These are phyloP conservation scores for Diplodus puntazzo DNA, from an alignment of 2,797 vertebrate genomes.

Conservation along the genomic window DNA sequence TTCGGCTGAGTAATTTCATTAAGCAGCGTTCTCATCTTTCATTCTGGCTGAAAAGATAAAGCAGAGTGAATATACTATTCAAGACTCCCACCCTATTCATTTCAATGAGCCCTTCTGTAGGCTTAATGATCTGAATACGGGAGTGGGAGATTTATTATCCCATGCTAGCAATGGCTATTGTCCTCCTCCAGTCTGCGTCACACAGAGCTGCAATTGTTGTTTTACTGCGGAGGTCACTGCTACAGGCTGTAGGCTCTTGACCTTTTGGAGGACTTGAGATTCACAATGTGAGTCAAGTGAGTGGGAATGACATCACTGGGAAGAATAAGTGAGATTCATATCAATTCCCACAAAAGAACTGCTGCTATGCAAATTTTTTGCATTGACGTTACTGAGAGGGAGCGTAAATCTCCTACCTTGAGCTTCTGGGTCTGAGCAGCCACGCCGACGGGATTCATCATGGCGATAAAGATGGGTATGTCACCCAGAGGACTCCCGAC, in stretches of 20 bases:
- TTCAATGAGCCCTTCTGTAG: slow-evolving; percentile 61
- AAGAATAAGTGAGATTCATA: slow-evolving; percentile 13
- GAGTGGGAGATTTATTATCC: slow-evolving; percentile 78
- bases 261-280: slow-evolving; percentile 40
- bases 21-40: slow-evolving; percentile 40
- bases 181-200: slow-evolving; percentile 54
- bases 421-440: slow-evolving; percentile 96
- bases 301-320: slow-evolving; percentile 26
- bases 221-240: slow-evolving; percentile 51
- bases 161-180: slow-evolving; percentile 57
- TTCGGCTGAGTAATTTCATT: slow-evolving; percentile 56
- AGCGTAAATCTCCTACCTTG: slow-evolving; percentile 80
- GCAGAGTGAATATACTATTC: slow-evolving; percentile 58
- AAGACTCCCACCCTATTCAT: slow-evolving; percentile 38
- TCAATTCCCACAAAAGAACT: slow-evolving; percentile 41
- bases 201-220: slow-evolving; percentile 69
- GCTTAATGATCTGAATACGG: slow-evolving; percentile 55
- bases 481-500: slow-evolving; percentile 96
- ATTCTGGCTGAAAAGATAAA: slow-evolving; percentile 46
- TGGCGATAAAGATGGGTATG: slow-evolving; percentile 97
- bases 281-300: slow-evolving; percentile 30
- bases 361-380: slow-evolving; percentile 19
- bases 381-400: background rate
- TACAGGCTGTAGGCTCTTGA: slow-evolving; percentile 46
- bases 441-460: slow-evolving; percentile 97